A percentile compares a stretch with the other conserved stretches of the same genome.
phyloP scores from a whole-genome alignment of 2,113 vertebrate genomes.

The Dicrurus megarhynchus region DNA sequence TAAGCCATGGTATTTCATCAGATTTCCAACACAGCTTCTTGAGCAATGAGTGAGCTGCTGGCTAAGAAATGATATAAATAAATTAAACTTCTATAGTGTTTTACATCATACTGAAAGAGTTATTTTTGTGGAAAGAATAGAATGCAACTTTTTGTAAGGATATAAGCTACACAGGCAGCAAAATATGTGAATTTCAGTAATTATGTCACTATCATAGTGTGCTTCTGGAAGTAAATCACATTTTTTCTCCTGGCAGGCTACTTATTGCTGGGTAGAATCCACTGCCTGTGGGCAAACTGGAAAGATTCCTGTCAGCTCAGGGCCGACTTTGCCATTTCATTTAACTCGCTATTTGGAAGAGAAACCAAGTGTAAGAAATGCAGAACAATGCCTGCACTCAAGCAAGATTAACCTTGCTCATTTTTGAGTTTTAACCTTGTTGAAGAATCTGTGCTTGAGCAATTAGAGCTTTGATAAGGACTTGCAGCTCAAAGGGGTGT shows the following conservation, averaged over 20 bases:
- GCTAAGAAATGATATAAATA: not conserved
- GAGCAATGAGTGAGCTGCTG: not conserved
- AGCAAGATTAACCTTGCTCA: not conserved
- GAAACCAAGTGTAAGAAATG: not conserved
- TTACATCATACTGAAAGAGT: not conserved
- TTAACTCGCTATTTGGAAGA: slow-evolving; percentile 13
- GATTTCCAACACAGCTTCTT: not conserved
- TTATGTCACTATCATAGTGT: not conserved
- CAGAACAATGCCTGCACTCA: not conserved
- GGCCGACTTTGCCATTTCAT: not conserved
- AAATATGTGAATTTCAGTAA: not conserved
- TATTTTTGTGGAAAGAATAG: not conserved
- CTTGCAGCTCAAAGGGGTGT: not conserved
- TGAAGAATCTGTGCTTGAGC: not conserved
- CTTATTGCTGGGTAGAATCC: not conserved
- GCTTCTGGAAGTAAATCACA: not conserved
- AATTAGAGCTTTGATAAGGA: not conserved
- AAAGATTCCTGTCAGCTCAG: not conserved
- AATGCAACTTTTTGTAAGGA: not conserved
- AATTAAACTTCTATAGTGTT: not conserved
- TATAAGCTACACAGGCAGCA: not conserved
- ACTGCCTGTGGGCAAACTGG: slow-evolving; percentile 9
- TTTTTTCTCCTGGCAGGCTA: not conserved
- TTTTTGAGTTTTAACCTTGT: not conserved
- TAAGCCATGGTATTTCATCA: not conserved